Evolutionary conservation across 2,113 vertebrate species (phyloP).

Genomic region (Heterochromis multidens): DNA sequence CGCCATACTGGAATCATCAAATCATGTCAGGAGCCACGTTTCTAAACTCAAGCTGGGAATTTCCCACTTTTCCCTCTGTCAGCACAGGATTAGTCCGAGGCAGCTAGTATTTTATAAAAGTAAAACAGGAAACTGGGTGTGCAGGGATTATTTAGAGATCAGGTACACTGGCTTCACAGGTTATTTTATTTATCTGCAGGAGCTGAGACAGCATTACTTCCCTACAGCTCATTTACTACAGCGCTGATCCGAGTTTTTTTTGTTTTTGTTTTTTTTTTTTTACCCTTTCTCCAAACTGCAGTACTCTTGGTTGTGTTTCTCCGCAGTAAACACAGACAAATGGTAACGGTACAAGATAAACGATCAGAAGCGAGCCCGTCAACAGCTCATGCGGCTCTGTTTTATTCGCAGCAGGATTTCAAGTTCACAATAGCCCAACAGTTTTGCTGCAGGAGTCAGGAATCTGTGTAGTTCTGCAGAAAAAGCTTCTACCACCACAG

Average conservation of each 20-base stretch:
- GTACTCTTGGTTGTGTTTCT: not conserved
- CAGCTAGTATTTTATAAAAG: not conserved
- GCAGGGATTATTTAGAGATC: not conserved
- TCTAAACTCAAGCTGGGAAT: not conserved
- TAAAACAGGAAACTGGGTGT: not conserved
- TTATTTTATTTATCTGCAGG: not conserved
- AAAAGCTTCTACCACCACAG: constrained; percentile 11
- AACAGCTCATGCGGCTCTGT: not conserved
- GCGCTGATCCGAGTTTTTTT: not conserved
- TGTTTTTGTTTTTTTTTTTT: not conserved
- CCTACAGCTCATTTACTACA: not conserved
- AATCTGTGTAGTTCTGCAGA: constrained; percentile 29
- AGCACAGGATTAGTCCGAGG: not conserved
- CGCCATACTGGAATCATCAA: not conserved
- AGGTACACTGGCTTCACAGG: not conserved
- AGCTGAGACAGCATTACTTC: not conserved
- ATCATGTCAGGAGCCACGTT: not conserved
- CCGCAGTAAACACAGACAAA: not conserved
- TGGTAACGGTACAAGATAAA: not conserved
- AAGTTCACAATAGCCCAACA: not conserved
- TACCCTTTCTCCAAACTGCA: not conserved
- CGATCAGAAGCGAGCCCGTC: not conserved
- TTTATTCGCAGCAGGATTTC: not conserved
- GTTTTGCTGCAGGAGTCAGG: constrained; percentile 28
- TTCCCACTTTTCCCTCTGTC: not conserved